Evolutionary conservation across 2,113 vertebrate species (phyloP), one percentile per base, ranked within the genome.

Genomic region (Protobothrops mucrosquamatus): DNA sequence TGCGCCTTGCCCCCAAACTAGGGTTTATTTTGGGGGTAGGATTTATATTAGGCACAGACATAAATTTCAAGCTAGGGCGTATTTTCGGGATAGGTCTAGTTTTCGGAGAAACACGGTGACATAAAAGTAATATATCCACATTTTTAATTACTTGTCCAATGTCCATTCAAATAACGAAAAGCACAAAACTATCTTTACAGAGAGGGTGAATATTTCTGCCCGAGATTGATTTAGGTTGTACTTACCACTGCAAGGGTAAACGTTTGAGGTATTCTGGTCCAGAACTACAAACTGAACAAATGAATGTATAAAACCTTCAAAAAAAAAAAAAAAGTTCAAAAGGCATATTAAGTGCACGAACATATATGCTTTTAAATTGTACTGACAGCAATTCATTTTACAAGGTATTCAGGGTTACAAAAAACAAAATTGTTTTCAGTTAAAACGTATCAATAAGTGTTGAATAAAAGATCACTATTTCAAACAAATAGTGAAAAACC

Each of bases 201-300:
- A 18, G 89, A n/a, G 26, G 39, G 9, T 93, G 12, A 55, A 55
- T 9, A 5, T 29, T 12, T 1, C 43, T 34, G 24, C 29, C 39
- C 52, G 85, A 11, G 56, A 34, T 14, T 86, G 8, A 52, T 12
- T 86, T 86, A 89, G 85, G 10, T 89, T 46, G 64, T 54, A 97
- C 98, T 98, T 97, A 99, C 99, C 99, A 99, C 97, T 98, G 98
- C 95, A 99, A 98, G 97, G 99, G 98, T 97, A 99, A 98, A 96
- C 99, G 98, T 96, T 98, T 99, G 98, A 99, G 98, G 98, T 99
- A 99, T 98, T 99, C 99, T 94, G 99, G 99, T 98, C 99, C 99
- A 97, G 98, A 98, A 97, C 99, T 99, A 98, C 99, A 99, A 98
- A 99, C 98, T 88, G 99, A 99, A 97, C 99, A 99, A 98, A 99